These are phyloP conservation scores for Cabera pusaria DNA, from an alignment of 2,888 invertebrate species.

Conservation along the genomic window DNA sequence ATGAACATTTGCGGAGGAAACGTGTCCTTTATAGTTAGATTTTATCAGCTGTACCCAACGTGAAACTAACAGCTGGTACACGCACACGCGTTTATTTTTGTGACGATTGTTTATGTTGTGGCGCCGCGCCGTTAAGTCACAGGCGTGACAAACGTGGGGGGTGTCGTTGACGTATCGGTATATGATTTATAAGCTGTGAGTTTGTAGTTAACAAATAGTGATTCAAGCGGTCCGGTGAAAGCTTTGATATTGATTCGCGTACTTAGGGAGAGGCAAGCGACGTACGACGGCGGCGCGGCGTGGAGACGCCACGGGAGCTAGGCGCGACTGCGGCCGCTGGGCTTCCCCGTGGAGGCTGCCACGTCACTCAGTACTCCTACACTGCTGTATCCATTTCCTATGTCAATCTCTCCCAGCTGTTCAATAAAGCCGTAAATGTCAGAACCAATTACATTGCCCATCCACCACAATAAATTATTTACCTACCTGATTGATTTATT, in stretches of 20 bases:
- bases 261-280: constrained; percentile 39
- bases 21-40: constrained; percentile 32
- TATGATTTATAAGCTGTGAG: too few species aligned
- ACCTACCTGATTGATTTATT: too few species aligned
- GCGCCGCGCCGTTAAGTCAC: constrained; percentile 38
- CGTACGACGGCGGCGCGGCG: constrained; percentile 47
- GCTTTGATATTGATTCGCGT: constrained; percentile 62
- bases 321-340: constrained; percentile 63
- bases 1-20: too few species aligned
- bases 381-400: constrained; percentile 18
- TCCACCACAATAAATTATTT: not conserved
- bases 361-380: constrained; percentile 31
- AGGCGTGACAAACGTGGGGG: constrained; percentile 16
- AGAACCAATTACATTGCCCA: not conserved
- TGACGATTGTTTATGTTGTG: constrained; percentile 49
- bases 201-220: constrained; percentile 38
- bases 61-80: constrained; percentile 49
- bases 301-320: constrained; percentile 61
- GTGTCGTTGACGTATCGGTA: too few species aligned
- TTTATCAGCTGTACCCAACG: constrained; percentile 41
- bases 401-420: not conserved
- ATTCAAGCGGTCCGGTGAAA: constrained; percentile 40
- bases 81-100: constrained; percentile 36
- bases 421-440: not conserved
- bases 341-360: constrained; percentile 50